These are phyloP conservation scores for Sporophila hypoxantha DNA, from an alignment of 2,113 vertebrate genomes.

Conservation along the genomic window DNA sequence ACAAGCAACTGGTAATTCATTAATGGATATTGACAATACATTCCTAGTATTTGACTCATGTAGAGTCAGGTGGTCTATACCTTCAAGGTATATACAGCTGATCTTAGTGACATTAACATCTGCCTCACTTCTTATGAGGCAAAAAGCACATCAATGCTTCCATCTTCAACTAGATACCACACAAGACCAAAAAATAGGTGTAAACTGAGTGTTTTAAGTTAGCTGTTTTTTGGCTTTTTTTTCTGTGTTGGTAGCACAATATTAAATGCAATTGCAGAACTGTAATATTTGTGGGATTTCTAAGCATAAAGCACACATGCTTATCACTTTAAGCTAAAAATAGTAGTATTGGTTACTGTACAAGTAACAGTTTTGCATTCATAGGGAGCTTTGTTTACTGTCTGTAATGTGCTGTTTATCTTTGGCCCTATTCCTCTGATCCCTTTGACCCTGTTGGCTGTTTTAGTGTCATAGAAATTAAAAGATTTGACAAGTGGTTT, in stretches of 20 bases:
- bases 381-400: conserved; percentile 36
- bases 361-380: not conserved
- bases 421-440: not conserved
- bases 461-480: conserved; percentile 50
- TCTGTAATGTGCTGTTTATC: conserved; percentile 22
- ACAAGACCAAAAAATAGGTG: conserved; percentile 19
- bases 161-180: not conserved
- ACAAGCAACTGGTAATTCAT: not conserved
- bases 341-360: conserved; percentile 2
- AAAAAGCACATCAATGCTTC: conserved; percentile 31
- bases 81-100: conserved; percentile 19
- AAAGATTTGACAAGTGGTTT: conserved; percentile 45
- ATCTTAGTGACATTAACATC: conserved; percentile 18
- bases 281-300: not conserved
- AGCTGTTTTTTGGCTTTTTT: not conserved
- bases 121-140: conserved; percentile 36
- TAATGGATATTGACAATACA: not conserved
- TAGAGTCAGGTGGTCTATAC: conserved; percentile 39
- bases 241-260: not conserved
- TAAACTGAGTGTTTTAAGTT: not conserved
- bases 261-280: not conserved
- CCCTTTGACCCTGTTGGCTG: conserved; percentile 29
- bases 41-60: conserved; percentile 26
- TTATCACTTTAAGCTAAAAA: not conserved
- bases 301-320: conserved; percentile 5